Conservation (phyloP, 1,140 invertebrate species). For the Tetramorium simillimum region DNA sequence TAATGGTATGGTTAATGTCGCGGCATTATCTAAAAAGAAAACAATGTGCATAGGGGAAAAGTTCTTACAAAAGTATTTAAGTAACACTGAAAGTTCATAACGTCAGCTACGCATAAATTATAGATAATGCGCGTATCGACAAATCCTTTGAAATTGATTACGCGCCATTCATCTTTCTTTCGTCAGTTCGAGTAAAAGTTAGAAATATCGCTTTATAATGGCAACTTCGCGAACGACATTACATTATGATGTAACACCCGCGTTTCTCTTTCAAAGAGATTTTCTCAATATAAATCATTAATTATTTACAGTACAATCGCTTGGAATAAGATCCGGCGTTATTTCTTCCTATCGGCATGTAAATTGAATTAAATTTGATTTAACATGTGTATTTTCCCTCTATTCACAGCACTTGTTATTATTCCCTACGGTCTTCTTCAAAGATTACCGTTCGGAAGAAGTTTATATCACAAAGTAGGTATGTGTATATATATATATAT, state of each 20-base stretch:
- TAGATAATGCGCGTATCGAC: slow-evolving; percentile 29
- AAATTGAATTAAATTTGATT: slow-evolving; percentile 71
- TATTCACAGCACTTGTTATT: slow-evolving; percentile 81
- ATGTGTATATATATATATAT: neutral
- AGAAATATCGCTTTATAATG: slow-evolving; percentile 53
- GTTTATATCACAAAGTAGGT: slow-evolving; percentile 80
- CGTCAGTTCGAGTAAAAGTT: neutral
- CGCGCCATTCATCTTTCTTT: neutral
- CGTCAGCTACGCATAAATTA: slow-evolving; percentile 41
- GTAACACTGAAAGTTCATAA: slow-evolving; percentile 64
- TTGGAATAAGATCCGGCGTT: slow-evolving; percentile 18
- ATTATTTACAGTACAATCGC: slow-evolving; percentile 67
- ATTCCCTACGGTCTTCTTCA: slow-evolving; percentile 64
- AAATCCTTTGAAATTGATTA: neutral
- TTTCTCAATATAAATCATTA: slow-evolving; percentile 69
- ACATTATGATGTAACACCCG: slow-evolving; percentile 34
- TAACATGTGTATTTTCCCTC: slow-evolving; percentile 62
- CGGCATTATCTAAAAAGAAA: slow-evolving; percentile 27
- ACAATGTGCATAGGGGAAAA: slow-evolving; percentile 15
- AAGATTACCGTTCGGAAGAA: slow-evolving; percentile 71
- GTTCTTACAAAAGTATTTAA: slow-evolving; percentile 70
- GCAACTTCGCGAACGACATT: slow-evolving; percentile 59
- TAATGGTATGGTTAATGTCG: neutral
- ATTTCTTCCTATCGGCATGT: slow-evolving; percentile 31
- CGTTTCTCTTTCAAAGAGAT: neutral